A percentile compares a stretch with the other conserved stretches of the same genome.
Evolutionary conservation across 2,888 invertebrate genomes (phyloP).

Genomic region (Nineta flava): DNA sequence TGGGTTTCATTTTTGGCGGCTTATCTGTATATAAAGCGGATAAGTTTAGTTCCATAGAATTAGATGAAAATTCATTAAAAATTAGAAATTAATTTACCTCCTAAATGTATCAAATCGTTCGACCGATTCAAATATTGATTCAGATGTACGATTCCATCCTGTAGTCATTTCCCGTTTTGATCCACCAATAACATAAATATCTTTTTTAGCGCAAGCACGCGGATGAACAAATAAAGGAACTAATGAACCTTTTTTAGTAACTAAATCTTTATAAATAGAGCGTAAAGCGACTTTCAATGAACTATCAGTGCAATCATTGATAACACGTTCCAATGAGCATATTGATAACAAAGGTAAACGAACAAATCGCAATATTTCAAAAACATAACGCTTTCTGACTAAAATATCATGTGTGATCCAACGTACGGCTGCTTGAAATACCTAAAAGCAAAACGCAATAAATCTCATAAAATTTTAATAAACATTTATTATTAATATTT

Average conservation of each 20-base stretch:
- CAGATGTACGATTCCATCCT: constrained; percentile 56
- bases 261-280: constrained; percentile 62
- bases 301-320: constrained; percentile 62
- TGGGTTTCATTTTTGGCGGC: too few relatives aligned
- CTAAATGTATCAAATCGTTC: constrained; percentile 69
- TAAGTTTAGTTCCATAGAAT: too few relatives aligned
- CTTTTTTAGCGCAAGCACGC: constrained; percentile 70
- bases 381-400: constrained; percentile 63
- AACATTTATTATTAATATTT: constrained; percentile 6
- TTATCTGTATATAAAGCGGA: too few relatives aligned
- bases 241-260: constrained; percentile 56
- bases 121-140: constrained; percentile 69
- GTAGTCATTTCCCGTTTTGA: constrained; percentile 62
- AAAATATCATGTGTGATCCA: constrained; percentile 76
- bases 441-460: constrained; percentile 28
- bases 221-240: constrained; percentile 64
- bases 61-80: too few relatives aligned
- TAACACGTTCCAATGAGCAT: constrained; percentile 58
- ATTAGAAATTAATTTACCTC: constrained; percentile 28
- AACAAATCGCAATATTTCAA: constrained; percentile 69
- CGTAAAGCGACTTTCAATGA: constrained; percentile 67
- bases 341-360: constrained; percentile 71
- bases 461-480: not conserved
- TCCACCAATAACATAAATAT: constrained; percentile 78
- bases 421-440: constrained; percentile 68